Evolutionary conservation across 2,888 invertebrate genomes (phyloP).

Genomic region (Mylabris sibirica): DNA sequence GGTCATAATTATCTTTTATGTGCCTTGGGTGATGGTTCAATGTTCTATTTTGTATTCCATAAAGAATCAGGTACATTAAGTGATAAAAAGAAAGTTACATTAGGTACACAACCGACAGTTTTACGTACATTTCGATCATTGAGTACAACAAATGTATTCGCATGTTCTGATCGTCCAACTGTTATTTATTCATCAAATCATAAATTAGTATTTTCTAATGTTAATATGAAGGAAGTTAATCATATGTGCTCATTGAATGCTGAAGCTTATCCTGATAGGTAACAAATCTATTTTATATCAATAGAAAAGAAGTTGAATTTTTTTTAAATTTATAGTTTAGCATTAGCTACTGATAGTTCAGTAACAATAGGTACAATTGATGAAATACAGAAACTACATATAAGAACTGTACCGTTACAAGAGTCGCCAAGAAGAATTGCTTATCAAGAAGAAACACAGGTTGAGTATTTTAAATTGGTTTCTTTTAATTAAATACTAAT

Average conservation of each 20-base stretch:
- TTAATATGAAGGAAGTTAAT: slow-evolving; percentile 92
- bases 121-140: slow-evolving; percentile 88
- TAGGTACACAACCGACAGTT: slow-evolving; percentile 97
- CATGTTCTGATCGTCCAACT: slow-evolving; percentile 97
- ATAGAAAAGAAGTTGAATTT: not conserved
- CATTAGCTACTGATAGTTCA: slow-evolving; percentile 86
- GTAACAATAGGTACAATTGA: slow-evolving; percentile 97
- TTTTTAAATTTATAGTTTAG: slow-evolving; percentile 68
- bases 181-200: slow-evolving; percentile 99
- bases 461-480: too few relatives aligned
- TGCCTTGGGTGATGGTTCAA: slow-evolving; percentile 96
- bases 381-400: slow-evolving; percentile 97
- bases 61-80: slow-evolving; percentile 75
- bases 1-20: slow-evolving; percentile 87
- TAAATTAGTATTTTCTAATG: slow-evolving; percentile 98
- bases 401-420: slow-evolving; percentile 91
- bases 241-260: slow-evolving; percentile 99
- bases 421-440: slow-evolving; percentile 95
- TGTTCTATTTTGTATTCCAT: slow-evolving; percentile 93
- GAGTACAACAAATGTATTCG: slow-evolving; percentile 96
- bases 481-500: slow-evolving; percentile 55
- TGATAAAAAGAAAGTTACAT: slow-evolving; percentile 93
- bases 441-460: slow-evolving; percentile 90
- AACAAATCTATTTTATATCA: slow-evolving; percentile 22
- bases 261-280: slow-evolving; percentile 93